Conservation (phyloP, 2,797 vertebrate species). For the Pristis pectinata region DNA sequence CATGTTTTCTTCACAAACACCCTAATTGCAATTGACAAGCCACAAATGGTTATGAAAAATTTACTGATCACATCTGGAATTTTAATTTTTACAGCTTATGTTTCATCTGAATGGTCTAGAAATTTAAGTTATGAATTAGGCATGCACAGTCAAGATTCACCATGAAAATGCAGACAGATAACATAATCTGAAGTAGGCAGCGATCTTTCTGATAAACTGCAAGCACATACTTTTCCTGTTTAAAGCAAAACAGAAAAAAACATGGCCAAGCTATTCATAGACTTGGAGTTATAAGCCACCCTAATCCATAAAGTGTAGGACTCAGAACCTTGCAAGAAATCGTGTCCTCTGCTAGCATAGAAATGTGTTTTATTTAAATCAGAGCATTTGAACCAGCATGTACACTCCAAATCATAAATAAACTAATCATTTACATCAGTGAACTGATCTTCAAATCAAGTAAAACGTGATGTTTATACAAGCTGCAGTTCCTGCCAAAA, state of each 20-base stretch:
- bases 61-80: too few species aligned
- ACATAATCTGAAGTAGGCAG: too few species aligned
- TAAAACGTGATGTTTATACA: background rate
- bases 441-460: background rate
- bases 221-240: background rate
- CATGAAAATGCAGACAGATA: background rate
- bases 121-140: background rate
- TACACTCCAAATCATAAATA: constrained; percentile 2
- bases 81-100: too few species aligned
- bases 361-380: background rate
- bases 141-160: background rate
- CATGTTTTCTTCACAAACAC: background rate
- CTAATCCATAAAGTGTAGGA: background rate
- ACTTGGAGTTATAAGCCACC: background rate
- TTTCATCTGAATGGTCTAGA: background rate
- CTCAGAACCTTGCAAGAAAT: background rate
- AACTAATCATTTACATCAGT: background rate
- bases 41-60: too few species aligned
- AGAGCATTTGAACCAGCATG: background rate
- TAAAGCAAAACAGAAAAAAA: background rate
- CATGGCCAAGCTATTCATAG: background rate
- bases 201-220: background rate
- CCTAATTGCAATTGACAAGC: too few species aligned
- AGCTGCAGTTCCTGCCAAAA: constrained; percentile 14
- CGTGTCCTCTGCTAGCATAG: background rate